Evolutionary conservation across 2,113 vertebrate genomes (phyloP), one percentile per base, ranked within the genome.

Genomic region (Amblyornis subalaris): DNA sequence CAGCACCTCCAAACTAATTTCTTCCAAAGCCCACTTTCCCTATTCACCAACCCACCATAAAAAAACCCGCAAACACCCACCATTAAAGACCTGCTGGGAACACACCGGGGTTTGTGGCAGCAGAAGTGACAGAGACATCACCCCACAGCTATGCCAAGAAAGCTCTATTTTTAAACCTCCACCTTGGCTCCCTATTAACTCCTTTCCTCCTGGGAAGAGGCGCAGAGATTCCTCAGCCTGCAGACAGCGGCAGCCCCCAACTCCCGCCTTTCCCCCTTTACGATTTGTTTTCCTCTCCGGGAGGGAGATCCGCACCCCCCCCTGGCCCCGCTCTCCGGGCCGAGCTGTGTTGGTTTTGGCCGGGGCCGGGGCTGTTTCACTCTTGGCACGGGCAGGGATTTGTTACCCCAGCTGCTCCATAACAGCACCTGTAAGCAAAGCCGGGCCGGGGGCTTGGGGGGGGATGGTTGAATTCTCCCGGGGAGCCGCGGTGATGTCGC

Each of bases 371-470:
- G 90, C 94, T 18, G 72, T 93, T 95, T 97, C 70, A 29, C 96
- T 90, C 96, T 94, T 65, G 14, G 94, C 78, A 86, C 94, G 79
- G 97, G 96, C 97, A 95, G 7, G 22, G 90, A 10, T 71, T 90
- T 97, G 97, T 98, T 97, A 91, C 97, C 95, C 87, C 97, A 98
- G 97, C 97, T 98, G 98, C 96, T 92, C 86, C 97, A 94, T n/a
- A 92, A 96, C 96, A 97, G 96, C 98, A 98, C 98, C 97, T 98
- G 97, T 82, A 91, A 7, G 67, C 87, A 83, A 69, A 48, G 92
- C 95, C 73, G 85, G 78, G 28, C 35, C 75, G 95, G 89, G 89
- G 91, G 85, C 94, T 91, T 74, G 83, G 36, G 69, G 85, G 94
- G 58, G 86, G 85, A 76, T 14, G 73, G 58, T 93, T 94, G 97